phyloP scores from a whole-genome alignment of 2,888 invertebrate species.

The Cactoblastis cactorum region DNA sequence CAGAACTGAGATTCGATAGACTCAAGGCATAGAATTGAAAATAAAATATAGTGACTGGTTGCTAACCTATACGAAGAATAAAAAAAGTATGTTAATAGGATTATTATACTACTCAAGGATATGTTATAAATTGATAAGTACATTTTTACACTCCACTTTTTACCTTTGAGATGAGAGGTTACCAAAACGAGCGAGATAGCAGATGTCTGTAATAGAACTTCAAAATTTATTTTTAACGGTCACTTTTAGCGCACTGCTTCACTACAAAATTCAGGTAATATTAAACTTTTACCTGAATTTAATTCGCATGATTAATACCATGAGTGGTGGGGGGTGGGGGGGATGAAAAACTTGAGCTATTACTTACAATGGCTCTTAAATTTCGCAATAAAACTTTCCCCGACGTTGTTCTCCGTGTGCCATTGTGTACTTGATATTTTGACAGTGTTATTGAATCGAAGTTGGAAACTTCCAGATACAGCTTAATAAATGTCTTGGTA shows the following conservation, averaged over 20 bases:
- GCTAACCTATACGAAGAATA: no score
- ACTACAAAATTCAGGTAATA: slow-evolving; percentile 20
- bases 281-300: slow-evolving; percentile 22
- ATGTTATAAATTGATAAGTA: no score
- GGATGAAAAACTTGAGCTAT: slow-evolving; percentile 13
- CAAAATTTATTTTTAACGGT: slow-evolving; percentile 42
- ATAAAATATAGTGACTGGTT: no score
- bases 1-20: no score
- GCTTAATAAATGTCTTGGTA: slow-evolving; percentile 42
- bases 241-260: slow-evolving; percentile 39
- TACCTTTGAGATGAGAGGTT: background rate
- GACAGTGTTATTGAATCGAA: slow-evolving; percentile 41
- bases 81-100: no score
- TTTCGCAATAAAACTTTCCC: slow-evolving; percentile 17
- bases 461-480: slow-evolving; percentile 31
- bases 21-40: no score
- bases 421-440: slow-evolving; percentile 57
- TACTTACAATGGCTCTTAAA: slow-evolving; percentile 15
- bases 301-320: slow-evolving; percentile 19
- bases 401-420: slow-evolving; percentile 27
- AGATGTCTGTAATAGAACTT: slow-evolving; percentile 42
- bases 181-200: slow-evolving; percentile 32
- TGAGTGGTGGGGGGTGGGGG: slow-evolving; percentile 1
- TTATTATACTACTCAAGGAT: no score
- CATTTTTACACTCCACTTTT: no score